phyloP scores from a whole-genome alignment of 2,113 vertebrate species.

The Saccopteryx leptura region DNA sequence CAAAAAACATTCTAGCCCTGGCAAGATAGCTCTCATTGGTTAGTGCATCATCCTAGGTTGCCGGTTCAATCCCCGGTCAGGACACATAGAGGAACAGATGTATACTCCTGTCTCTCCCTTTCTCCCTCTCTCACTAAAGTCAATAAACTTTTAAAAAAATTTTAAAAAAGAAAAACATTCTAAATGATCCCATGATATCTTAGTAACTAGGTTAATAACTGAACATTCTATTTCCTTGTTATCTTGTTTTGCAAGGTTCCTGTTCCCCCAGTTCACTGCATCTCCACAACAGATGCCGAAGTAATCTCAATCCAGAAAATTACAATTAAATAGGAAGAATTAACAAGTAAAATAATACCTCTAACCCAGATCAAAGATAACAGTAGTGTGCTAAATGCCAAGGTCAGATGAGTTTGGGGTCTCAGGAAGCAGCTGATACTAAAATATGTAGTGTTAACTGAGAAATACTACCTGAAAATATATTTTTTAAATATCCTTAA shows the following conservation, averaged over 20 bases:
- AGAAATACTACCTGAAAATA: conserved; percentile 47
- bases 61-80: no score
- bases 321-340: conserved; percentile 73
- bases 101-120: no score
- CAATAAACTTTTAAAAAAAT: no score
- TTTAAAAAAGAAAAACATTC: conserved; percentile 24
- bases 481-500: conserved; percentile 46
- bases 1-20: no score
- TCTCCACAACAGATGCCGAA: conserved; percentile 63
- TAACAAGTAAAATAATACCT: conserved; percentile 80
- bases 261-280: background rate
- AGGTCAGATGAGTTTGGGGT: background rate
- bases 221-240: conserved; percentile 80
- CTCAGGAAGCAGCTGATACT: conserved; percentile 71
- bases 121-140: no score
- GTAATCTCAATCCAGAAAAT: conserved; percentile 69
- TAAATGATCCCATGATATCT: conserved; percentile 73
- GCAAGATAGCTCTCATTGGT: no score
- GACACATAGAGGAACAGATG: no score
- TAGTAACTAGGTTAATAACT: conserved; percentile 71
- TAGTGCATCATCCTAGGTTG: no score
- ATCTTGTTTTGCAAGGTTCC: conserved; percentile 74
- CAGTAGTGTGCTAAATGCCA: conserved; percentile 64
- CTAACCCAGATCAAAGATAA: conserved; percentile 70
- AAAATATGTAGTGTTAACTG: conserved; percentile 60